These are phyloP conservation scores for Strix aluco DNA, from an alignment of 2,113 vertebrate genomes.

Conservation along the genomic window DNA sequence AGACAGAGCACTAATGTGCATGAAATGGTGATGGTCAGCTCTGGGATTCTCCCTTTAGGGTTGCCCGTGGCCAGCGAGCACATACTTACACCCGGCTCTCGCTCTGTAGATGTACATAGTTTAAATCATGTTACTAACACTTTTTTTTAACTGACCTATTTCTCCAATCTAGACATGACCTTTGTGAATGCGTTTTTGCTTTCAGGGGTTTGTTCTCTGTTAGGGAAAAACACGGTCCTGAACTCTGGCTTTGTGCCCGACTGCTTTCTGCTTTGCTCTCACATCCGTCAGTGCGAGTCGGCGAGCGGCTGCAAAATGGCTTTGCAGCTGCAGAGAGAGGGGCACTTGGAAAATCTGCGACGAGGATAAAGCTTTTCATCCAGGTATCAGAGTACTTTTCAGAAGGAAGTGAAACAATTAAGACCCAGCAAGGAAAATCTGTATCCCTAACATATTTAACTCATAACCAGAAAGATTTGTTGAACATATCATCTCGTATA, in stretches of 20 bases:
- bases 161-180: neutral
- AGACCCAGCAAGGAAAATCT: neutral
- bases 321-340: neutral
- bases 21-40: neutral
- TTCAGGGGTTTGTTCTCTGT: neutral
- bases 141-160: neutral
- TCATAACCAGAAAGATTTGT: neutral
- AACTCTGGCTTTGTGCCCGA: neutral
- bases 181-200: neutral
- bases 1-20: neutral
- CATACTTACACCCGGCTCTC: neutral
- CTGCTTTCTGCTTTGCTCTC: neutral
- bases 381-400: neutral
- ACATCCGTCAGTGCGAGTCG: rapidly evolving
- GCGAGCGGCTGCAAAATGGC: neutral
- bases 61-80: neutral
- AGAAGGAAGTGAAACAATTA: neutral
- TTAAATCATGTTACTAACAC: neutral
- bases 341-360: neutral
- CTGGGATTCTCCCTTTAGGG: neutral
- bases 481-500: neutral
- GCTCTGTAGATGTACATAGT: too few species aligned
- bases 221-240: neutral
- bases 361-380: neutral
- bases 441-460: neutral